These are phyloP conservation scores for Drosophila ustulata DNA, from an alignment of 2,888 invertebrate species.

Conservation along the genomic window DNA sequence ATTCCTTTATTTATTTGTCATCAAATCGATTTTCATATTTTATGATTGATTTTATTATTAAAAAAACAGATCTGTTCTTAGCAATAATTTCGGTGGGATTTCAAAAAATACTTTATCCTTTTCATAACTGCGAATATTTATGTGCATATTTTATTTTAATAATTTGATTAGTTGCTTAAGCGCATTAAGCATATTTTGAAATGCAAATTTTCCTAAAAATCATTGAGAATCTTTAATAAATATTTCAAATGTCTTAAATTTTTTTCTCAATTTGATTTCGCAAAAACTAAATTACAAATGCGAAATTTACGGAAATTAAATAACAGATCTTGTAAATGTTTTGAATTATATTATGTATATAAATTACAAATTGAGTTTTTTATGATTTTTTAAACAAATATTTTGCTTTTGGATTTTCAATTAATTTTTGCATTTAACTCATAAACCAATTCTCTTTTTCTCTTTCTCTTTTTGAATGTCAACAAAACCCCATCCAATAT, in stretches of 20 bases:
- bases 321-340: neutral
- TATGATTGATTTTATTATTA: neutral
- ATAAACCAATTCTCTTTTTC: conserved; percentile 51
- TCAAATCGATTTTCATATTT: neutral
- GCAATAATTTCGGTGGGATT: no score
- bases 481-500: conserved; percentile 27
- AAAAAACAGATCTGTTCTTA: neutral
- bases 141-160: neutral
- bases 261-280: no score
- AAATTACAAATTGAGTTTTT: neutral
- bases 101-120: neutral
- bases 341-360: neutral
- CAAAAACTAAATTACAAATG: no score
- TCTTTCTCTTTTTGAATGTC: conserved; percentile 59
- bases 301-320: neutral
- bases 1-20: neutral
- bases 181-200: no score
- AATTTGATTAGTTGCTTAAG: neutral
- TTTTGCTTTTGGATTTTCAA: conserved; percentile 10
- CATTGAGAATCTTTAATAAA: neutral
- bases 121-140: neutral
- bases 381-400: neutral
- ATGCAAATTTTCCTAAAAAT: no score
- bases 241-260: no score
- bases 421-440: conserved; percentile 59